phyloP scores from a whole-genome alignment of 2,888 invertebrate species.

The Cyclophora punctaria region DNA sequence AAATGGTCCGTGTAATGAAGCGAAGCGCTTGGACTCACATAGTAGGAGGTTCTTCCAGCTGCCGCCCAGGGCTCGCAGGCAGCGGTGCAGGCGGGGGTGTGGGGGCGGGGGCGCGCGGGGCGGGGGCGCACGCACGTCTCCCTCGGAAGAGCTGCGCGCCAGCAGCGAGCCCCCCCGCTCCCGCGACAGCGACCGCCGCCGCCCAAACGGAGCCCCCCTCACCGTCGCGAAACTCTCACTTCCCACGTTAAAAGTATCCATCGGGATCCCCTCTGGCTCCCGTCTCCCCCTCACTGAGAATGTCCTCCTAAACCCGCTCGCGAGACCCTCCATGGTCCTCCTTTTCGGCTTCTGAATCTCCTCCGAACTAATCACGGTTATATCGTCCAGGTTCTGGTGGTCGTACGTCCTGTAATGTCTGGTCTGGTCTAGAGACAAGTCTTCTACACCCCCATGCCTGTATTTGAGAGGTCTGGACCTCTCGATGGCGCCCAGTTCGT shows the following conservation, averaged over 20 bases:
- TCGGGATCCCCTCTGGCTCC: slow-evolving; percentile 55
- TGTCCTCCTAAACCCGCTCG: slow-evolving; percentile 60
- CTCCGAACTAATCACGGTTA: slow-evolving; percentile 66
- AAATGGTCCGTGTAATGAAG: slow-evolving; percentile 20
- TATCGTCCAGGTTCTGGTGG: slow-evolving; percentile 54
- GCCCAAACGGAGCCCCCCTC: slow-evolving; percentile 60
- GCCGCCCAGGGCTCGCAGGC: slow-evolving; percentile 83
- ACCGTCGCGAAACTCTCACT: slow-evolving; percentile 64
- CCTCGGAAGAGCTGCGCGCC: slow-evolving; percentile 82
- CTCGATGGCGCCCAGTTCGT: slow-evolving; percentile 60
- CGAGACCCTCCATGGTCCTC: slow-evolving; percentile 61
- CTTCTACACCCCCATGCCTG: slow-evolving; percentile 61
- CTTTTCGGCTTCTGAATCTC: slow-evolving; percentile 56
- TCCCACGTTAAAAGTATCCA: slow-evolving; percentile 56
- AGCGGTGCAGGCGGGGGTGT: slow-evolving; percentile 77
- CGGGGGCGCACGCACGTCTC: slow-evolving; percentile 73
- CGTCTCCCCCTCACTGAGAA: slow-evolving; percentile 59
- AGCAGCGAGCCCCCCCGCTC: slow-evolving; percentile 70
- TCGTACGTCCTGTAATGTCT: slow-evolving; percentile 44
- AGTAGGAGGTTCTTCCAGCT: slow-evolving; percentile 87
- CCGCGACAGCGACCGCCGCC: slow-evolving; percentile 64
- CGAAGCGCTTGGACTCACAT: slow-evolving; percentile 77
- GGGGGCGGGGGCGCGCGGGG: slow-evolving; percentile 56
- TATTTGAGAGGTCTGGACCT: slow-evolving; percentile 50
- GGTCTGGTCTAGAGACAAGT: slow-evolving; percentile 49